Base-by-base conservation (phyloP, 2,888 invertebrate genomes). In the Syrista parreyssii region DNA sequence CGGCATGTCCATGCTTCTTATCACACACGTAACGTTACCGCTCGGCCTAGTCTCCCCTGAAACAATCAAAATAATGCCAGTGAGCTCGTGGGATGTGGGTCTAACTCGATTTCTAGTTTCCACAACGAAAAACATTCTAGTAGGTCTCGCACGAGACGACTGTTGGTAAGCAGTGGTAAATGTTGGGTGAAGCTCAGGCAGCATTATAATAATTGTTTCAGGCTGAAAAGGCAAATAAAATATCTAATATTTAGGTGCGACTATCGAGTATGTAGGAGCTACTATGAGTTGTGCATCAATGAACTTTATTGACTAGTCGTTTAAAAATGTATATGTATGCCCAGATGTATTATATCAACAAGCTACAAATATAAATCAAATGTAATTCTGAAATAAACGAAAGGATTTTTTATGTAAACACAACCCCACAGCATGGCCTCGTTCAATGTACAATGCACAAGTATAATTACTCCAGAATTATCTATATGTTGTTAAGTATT, bases 1-100 rank as follows among this genome's bases (percentile, higher is more conserved):
- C 30, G 36, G 78, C 80, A 79, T 79, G 76, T 79, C 80, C 78
- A 82, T 82, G 79, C 80, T 82, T 85, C 78, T 80, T 83, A 71
- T 71, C 71, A 23, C 71, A 12, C 71, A 71, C 6, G 33, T 33
- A 86, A 86, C 85, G 84, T 79, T 85, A 80, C 83, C 81, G 82
- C 83, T 82, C 83, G 84, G 83, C 87, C 88, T 89, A 90, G 89
- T 91, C 92, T 91, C 92, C 93, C 93, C 93, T 93, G 93, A 93
- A 93, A 93, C 93, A 93, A 92, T 92, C 89, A 90, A 90, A 90
- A 90, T 90, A 90, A 90, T 90, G 90, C 90, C 87, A 86, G 89
- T 90, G 90, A 90, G 91, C 90, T 90, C 83, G 68, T 68, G 55
- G 74, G 74, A 35, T 74, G 9, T 12, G 35, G 74, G 35, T 23